A percentile compares a stretch with the other conserved stretches of the same genome.
phyloP scores from a whole-genome alignment of 1,140 invertebrate species.

The Anadara kagoshimensis region DNA sequence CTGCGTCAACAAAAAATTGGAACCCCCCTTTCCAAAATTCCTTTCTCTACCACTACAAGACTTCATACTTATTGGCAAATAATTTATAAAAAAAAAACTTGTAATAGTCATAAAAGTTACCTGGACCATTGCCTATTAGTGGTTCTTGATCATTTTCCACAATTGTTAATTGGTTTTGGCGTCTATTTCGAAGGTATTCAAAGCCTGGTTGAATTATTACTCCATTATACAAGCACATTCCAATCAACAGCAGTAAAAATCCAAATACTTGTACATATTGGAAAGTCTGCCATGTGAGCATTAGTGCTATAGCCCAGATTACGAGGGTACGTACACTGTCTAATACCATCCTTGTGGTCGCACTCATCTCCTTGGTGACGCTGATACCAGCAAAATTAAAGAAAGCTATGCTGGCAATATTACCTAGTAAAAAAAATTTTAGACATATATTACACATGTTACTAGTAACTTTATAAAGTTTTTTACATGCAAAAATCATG shows the following conservation, averaged over 20 bases:
- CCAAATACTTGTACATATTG: conserved; percentile 87
- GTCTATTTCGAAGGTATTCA: no score
- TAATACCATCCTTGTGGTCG: conserved; percentile 93
- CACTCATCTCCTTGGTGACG: conserved; percentile 91
- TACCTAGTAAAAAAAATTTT: conserved; percentile 79
- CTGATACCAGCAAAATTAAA: conserved; percentile 97
- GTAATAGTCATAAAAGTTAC: no score
- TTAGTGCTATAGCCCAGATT: conserved; percentile 85
- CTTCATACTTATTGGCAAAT: no score
- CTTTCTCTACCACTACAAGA: no score
- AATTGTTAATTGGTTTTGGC: no score
- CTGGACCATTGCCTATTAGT: no score
- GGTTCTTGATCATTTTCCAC: no score
- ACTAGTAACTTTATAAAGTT: background rate
- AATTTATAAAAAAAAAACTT: no score
- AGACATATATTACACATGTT: background rate
- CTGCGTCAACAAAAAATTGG: no score
- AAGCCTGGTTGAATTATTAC: background rate
- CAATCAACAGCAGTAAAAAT: conserved; percentile 82
- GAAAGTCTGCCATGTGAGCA: conserved; percentile 83
- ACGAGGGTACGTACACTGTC: conserved; percentile 92
- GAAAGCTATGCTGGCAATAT: conserved; percentile 94
- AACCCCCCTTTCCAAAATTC: no score
- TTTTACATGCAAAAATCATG: background rate
- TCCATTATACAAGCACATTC: conserved; percentile 85